Conservation (phyloP, 1,140 invertebrate genomes). For the Pogonomyrmex californicus region DNA sequence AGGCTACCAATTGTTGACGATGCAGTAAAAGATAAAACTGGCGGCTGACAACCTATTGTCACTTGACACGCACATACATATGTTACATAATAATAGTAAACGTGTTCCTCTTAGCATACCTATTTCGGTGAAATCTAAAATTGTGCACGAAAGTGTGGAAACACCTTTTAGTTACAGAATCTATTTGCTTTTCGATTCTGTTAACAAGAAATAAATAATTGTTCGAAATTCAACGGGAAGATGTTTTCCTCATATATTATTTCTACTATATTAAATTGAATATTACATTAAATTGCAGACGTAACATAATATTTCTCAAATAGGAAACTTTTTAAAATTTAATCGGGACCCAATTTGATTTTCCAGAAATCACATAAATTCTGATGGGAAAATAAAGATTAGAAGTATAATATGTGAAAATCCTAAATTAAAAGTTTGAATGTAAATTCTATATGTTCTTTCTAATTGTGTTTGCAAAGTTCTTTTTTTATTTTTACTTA, state of each 20-base stretch:
- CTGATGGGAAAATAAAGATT: not conserved
- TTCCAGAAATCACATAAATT: not conserved
- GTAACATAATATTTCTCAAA: not conserved
- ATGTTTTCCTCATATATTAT: not conserved
- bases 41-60: slow-evolving; percentile 27
- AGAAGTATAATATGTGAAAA: not conserved
- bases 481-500: not conserved
- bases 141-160: slow-evolving; percentile 29
- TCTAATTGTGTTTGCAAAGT: not conserved
- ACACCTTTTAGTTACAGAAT: not conserved
- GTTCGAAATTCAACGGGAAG: not conserved
- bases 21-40: slow-evolving; percentile 54
- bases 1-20: slow-evolving; percentile 40
- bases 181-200: not conserved
- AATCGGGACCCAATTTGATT: not conserved
- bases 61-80: slow-evolving; percentile 42
- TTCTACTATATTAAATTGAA: not conserved
- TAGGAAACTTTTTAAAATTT: not conserved
- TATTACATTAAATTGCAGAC: not conserved
- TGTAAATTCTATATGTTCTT: not conserved
- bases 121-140: slow-evolving; percentile 38
- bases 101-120: not conserved
- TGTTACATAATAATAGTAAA: slow-evolving; percentile 56
- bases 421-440: too few relatives aligned
- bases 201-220: slow-evolving; percentile 24